Base-by-base conservation (phyloP, 1,140 invertebrate species). In the Bombus waltoni region DNA sequence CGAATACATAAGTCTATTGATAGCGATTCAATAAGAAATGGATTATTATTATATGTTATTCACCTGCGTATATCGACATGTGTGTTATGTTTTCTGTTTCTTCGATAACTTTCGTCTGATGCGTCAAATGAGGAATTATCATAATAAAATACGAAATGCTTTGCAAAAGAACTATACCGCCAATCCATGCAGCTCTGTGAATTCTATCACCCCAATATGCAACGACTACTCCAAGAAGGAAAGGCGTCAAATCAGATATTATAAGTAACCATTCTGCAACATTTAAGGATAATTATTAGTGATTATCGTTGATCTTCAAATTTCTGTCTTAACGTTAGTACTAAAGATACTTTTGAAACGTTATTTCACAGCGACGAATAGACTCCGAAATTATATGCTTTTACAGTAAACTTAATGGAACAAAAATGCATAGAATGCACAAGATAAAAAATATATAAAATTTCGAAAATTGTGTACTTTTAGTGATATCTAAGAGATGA, bases 191-290 rank as follows among this genome's bases (percentile, higher is more conserved):
- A 38, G 95, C 94, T 89, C 96, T 95, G 89, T 97, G 96, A 59
- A 96, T 95, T 91, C 94, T 94, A 82, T 96, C 95, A 9, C 96
- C 96, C 96, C 96, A 97, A 89, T 96, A 96, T 32, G 96, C 95
- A 15, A 97, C 90, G 1, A 91, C 42, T 57, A 97, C 83, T 0
- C 96, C 96, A 28, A 96, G 93, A 22, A 96, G 22, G 15, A 95
- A 95, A 76, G 95, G 95, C 71, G 96, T 95, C 1, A 97, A 91
- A 38, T 96, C 96, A 75, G 96, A 95, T 66, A 94, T 92, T 15
- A 96, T 95, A 38, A 96, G 88, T 10, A 96, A 89, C 96, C 96
- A 97, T 89, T 96, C 96, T 97, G 89, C 38, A 91, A 92, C 47
- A 57, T 62, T 59, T 3, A 81, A 72, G 1, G 1, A 42, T 11